phyloP scores from a whole-genome alignment of 2,113 vertebrate genomes.

The Macquaria ambigua region DNA sequence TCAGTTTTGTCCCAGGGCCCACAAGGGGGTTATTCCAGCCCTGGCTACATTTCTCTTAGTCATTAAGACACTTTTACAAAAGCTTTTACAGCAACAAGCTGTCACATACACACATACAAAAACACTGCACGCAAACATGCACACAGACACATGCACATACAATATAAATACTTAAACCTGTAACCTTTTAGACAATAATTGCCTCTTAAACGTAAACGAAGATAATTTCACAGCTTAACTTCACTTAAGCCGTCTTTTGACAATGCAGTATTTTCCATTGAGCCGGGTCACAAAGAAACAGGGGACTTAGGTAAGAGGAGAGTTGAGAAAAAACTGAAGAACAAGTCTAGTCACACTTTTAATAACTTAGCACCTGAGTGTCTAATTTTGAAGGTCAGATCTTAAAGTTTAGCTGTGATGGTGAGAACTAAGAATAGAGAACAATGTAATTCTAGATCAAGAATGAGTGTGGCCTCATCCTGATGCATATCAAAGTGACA shows the following conservation, averaged over 20 bases:
- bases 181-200: slow-evolving; percentile 15
- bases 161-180: slow-evolving; percentile 8
- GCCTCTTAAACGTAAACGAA: slow-evolving; percentile 1
- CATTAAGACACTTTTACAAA: not conserved
- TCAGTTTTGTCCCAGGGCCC: not conserved
- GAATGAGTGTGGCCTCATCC: not conserved
- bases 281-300: not conserved
- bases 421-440: not conserved
- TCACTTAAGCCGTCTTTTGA: slow-evolving; percentile 13
- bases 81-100: not conserved
- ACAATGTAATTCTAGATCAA: not conserved
- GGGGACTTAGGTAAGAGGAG: not conserved
- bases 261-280: not conserved
- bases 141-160: not conserved
- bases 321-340: not conserved
- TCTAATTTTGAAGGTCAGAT: not conserved
- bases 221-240: not conserved
- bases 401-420: slow-evolving; percentile 9
- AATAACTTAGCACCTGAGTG: not conserved
- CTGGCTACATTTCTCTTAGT: not conserved
- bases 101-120: not conserved
- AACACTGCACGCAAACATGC: not conserved
- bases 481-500: not conserved
- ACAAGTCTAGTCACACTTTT: not conserved
- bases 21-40: not conserved